Percentiles rank a stretch among this genome's conserved stretches.
Evolutionary conservation across 2,888 invertebrate genomes (phyloP).

Genomic region (Sminthurinus aureus): DNA sequence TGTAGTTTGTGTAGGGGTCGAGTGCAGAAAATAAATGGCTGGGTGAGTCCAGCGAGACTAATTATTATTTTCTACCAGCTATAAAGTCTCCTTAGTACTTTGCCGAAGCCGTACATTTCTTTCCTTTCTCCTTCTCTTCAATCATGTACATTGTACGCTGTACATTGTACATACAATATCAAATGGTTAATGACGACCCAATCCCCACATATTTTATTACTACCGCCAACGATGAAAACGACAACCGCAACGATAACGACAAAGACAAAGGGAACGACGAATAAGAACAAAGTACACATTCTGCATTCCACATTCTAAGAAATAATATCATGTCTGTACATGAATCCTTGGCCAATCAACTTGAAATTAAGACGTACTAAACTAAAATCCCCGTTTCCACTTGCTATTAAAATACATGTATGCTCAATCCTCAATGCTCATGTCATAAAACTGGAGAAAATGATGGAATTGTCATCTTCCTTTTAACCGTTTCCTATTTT

Average conservation of each 20-base stretch:
- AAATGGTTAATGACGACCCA: conserved; percentile 35
- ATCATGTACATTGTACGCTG: background rate
- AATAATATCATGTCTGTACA: background rate
- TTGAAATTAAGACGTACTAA: too few relatives aligned
- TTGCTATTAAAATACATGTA: too few relatives aligned
- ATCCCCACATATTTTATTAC: background rate
- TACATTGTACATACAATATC: conserved; percentile 12
- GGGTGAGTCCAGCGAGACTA: conserved; percentile 35
- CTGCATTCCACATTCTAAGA: too few relatives aligned
- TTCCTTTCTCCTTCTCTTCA: background rate
- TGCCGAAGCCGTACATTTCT: background rate
- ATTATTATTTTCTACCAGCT: conserved; percentile 33
- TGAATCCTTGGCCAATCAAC: too few relatives aligned
- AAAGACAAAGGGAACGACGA: background rate
- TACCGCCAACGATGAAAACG: background rate
- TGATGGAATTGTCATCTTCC: too few relatives aligned
- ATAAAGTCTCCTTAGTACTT: conserved; percentile 16
- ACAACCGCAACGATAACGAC: background rate
- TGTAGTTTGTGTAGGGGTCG: too few relatives aligned
- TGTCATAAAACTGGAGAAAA: too few relatives aligned
- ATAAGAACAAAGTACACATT: background rate
- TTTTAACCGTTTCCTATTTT: too few relatives aligned
- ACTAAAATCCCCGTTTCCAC: too few relatives aligned
- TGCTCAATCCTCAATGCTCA: too few relatives aligned
- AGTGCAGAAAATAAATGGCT: background rate